phyloP scores from a whole-genome alignment of 35 echinoderm and acorn worm genomes.

The Nesometra sesokonis region DNA sequence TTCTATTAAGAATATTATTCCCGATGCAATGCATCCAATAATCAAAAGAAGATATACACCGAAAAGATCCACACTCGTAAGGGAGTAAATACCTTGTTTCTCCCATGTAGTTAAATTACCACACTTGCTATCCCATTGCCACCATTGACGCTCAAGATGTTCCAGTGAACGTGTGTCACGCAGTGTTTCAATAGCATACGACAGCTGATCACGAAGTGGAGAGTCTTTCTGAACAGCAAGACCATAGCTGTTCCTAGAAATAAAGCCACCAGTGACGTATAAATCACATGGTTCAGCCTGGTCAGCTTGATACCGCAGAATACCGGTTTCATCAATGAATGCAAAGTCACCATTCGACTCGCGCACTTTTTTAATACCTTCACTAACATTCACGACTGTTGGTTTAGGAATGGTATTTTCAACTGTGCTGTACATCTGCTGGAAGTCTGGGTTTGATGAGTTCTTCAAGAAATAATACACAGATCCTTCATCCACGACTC shows the following conservation, averaged over 20 bases:
- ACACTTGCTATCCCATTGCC: slow-evolving; percentile 40
- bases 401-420: slow-evolving; percentile 40
- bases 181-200: slow-evolving; percentile 63
- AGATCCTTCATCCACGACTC: slow-evolving; percentile 64
- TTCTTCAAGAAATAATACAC: slow-evolving; percentile 74
- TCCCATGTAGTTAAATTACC: slow-evolving; percentile 71
- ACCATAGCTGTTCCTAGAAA: slow-evolving; percentile 77
- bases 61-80: slow-evolving; percentile 70
- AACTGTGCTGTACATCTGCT: slow-evolving; percentile 76
- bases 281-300: slow-evolving; percentile 61
- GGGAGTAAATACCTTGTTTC: slow-evolving; percentile 55
- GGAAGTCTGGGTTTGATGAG: slow-evolving; percentile 60
- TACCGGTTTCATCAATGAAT: slow-evolving; percentile 81
- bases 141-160: slow-evolving; percentile 82
- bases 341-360: slow-evolving; percentile 62
- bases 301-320: slow-evolving; percentile 50
- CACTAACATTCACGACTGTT: slow-evolving; percentile 38
- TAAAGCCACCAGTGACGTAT: slow-evolving; percentile 52
- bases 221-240: slow-evolving; percentile 73
- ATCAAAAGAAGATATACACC: slow-evolving; percentile 74
- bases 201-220: slow-evolving; percentile 65
- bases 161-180: slow-evolving; percentile 70
- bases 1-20: slow-evolving; percentile 57
- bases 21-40: slow-evolving; percentile 12
- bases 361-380: slow-evolving; percentile 58